A percentile compares a stretch with the other conserved stretches of the same genome.
Conservation (phyloP, 2,888 invertebrate genomes). For the Caenorhabditis becei region DNA sequence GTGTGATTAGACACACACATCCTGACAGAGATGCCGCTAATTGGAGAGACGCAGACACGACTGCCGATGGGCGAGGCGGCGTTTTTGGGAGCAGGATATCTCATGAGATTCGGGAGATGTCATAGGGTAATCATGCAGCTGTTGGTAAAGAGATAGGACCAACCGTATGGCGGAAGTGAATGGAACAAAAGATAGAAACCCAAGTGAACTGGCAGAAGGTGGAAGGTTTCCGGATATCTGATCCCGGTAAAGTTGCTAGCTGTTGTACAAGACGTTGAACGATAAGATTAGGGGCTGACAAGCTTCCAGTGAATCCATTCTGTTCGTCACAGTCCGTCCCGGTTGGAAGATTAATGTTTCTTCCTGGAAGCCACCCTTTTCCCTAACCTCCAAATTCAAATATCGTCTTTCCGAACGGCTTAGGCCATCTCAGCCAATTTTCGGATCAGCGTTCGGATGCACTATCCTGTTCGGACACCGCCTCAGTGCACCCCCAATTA, state of each 20-base stretch:
- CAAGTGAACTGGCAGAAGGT: conserved; percentile 4
- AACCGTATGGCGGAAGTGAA: conserved; percentile 37
- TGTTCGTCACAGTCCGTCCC: too few species aligned
- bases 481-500: conserved; percentile 25
- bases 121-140: background rate
- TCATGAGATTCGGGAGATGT: background rate
- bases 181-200: conserved; percentile 2
- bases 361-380: background rate
- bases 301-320: too few species aligned
- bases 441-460: conserved; percentile 27
- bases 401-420: background rate
- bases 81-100: background rate
- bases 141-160: background rate
- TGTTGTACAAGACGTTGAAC: too few species aligned
- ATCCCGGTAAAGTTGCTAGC: too few species aligned
- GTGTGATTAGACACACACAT: conserved; percentile 40
- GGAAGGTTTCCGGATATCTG: too few species aligned
- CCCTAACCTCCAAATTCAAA: conserved; percentile 2
- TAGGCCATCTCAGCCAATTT: conserved; percentile 22
- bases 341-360: background rate
- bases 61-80: background rate
- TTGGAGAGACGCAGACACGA: conserved; percentile 28
- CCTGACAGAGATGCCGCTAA: conserved; percentile 25
- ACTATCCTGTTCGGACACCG: background rate
- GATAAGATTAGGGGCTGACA: too few species aligned